These are phyloP conservation scores for Ischnura elegans DNA, from an alignment of 2,888 invertebrate species.

Conservation along the genomic window DNA sequence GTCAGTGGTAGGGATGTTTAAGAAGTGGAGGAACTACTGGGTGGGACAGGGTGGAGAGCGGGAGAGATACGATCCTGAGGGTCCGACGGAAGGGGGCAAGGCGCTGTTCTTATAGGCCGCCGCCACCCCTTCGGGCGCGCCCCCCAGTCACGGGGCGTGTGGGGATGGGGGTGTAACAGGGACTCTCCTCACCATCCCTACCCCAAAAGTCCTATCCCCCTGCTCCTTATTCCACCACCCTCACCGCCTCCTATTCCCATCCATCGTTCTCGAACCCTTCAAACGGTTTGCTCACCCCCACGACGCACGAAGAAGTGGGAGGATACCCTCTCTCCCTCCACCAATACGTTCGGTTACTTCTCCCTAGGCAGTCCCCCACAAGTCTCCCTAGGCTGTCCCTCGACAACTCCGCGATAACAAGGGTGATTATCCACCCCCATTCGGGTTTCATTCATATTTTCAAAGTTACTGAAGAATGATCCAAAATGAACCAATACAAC, in stretches of 20 bases:
- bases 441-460: no score
- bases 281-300: constrained; percentile 14
- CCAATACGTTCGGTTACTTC: neutral
- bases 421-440: no score
- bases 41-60: neutral
- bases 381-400: no score
- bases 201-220: neutral
- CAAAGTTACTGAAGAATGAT: no score
- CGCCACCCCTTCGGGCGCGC: neutral
- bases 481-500: no score
- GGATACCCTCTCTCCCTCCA: neutral
- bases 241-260: neutral
- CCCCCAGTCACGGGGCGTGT: constrained; percentile 37
- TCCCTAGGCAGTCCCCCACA: no score
- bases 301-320: neutral
- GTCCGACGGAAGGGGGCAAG: constrained; percentile 34
- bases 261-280: neutral
- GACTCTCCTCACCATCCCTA: neutral
- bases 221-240: neutral
- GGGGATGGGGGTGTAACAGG: no score
- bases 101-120: constrained; percentile 55
- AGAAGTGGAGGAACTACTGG: neutral
- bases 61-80: neutral
- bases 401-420: no score
- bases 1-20: no score